Evolutionary conservation across 2,797 vertebrate genomes (phyloP), one percentile per base, ranked within the genome.

Genomic region (Poeciliopsis infans): DNA sequence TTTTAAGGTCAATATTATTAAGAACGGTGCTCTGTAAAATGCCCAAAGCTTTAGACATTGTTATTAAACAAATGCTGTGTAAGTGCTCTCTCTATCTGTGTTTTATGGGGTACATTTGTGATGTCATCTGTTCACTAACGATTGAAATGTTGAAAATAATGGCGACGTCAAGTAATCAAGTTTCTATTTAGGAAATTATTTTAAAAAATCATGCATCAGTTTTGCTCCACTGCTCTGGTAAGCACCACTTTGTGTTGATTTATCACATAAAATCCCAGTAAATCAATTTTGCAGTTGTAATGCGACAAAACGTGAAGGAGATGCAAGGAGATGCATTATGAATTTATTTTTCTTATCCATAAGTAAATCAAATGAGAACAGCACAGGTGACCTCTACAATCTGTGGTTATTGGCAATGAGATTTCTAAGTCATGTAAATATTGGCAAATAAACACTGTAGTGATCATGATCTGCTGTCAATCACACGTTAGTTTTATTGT

Each of bases 271-370:
- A 15, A 69, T 25, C 39, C 39, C 4, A 43, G n/a, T 43, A 70
- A 70, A 41, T 41, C 20, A 68, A 13, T 23, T 5, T 8, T 61
- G 15, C 28, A 33, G 28, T 61, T 41, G 64, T 25, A 68, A 45
- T n/a, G 23, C 45, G 23, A 45, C 39, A 69, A n/a, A 43, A 69
- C 28, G 39, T 45, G 66, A 45, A n/a, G 66, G 16, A 7, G 39
- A 43, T n/a, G 23, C 66, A 88, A 91, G 86, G 89, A 0, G 53
- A 69, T 45, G 79, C 33, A 61, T 46, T 28, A 31, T 18, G 23
- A 53, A 72, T 36, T 51, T 51, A 23, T 28, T 36, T 72, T 23
- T 72, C 46, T 51, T 10, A 72, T 36, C 47, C 33, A 51, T 5
- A 53, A 12, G 15, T 33, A 39, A 74, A 55, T 55, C 49, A 55